Evolutionary conservation across 2,888 invertebrate genomes (phyloP), one percentile per base, ranked within the genome.

Genomic region (Drosophila emarginata): DNA sequence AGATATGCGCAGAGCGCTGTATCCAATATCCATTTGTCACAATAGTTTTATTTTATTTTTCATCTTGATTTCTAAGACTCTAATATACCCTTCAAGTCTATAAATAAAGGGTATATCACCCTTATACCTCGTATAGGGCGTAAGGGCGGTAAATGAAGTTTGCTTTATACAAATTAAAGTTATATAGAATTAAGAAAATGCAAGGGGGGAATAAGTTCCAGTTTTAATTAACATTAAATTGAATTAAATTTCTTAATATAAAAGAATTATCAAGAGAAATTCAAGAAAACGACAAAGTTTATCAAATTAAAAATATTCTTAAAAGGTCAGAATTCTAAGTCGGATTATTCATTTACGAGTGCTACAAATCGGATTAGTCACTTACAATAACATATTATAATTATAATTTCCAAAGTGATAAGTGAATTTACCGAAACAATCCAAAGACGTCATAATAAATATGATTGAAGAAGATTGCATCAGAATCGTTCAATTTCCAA

Each of bases 91-190:
- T 21, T 4, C 7, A 21, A 21, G 1, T 45, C 11, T 11, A 12
- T 4, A 32, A 32, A 4, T 21, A 45, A 9, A 21, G 21, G 45
- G 45, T 45, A 45, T 37, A n/a, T n/a, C n/a, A n/a, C n/a, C n/a
- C 1, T 2, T n/a, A 12, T 4, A 2, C 45, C 18, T 12, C 9
- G 9, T 18, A n/a, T 9, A 32, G 9, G 32, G n/a, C n/a, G n/a
- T n/a, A 2, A 2, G 18, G 28, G 7, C 5, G 4, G 32, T 32
- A 32, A 53, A 53, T 36, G 12, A 18, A 54, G 53, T 54, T 54
- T 32, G 12, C 53, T 54, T 54, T n/a, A 54, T 54, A 18, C 15
- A 54, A 36, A 54, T 54, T 36, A 54, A 54, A 36, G 54, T 28
- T 36, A 14, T 36, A 18, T 11, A 21, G 36, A 32, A 21, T 32